Evolutionary conservation across 2,888 invertebrate genomes (phyloP).

Genomic region (Nomada ferruginata): DNA sequence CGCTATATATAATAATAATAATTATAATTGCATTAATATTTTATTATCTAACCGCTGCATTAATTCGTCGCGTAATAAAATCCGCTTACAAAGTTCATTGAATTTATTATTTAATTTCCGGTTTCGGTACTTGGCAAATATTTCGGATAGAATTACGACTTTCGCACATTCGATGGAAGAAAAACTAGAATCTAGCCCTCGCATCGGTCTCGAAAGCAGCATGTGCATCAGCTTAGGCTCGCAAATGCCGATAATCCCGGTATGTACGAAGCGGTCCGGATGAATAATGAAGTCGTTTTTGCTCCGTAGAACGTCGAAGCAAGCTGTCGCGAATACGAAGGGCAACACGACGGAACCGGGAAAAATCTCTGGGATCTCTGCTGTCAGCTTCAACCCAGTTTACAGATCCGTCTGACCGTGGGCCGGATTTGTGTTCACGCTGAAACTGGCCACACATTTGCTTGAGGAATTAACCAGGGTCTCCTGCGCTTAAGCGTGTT

Average conservation of each 20-base stretch:
- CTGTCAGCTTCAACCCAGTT: background rate
- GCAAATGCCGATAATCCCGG: slow-evolving; percentile 27
- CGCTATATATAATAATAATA: too few relatives aligned
- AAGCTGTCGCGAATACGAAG: background rate
- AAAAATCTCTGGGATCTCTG: background rate
- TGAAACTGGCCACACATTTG: slow-evolving; percentile 43
- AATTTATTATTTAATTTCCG: too few relatives aligned
- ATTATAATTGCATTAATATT: too few relatives aligned
- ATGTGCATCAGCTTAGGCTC: background rate
- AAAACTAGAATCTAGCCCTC: background rate
- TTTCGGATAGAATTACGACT: background rate
- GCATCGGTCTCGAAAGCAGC: background rate
- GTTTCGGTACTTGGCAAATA: too few relatives aligned
- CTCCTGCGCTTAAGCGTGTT: slow-evolving; percentile 35
- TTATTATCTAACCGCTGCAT: too few relatives aligned
- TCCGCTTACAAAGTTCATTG: too few relatives aligned
- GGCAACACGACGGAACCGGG: background rate
- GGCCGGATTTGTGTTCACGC: slow-evolving; percentile 31
- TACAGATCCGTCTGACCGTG: background rate
- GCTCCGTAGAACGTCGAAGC: background rate
- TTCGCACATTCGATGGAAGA: background rate
- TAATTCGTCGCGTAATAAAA: too few relatives aligned
- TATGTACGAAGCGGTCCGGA: slow-evolving; percentile 34
- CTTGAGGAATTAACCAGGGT: slow-evolving; percentile 43
- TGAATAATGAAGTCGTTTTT: slow-evolving; percentile 40